Conservation (phyloP, 2,888 invertebrate genomes). For the Cosmorhoe ocellata region DNA sequence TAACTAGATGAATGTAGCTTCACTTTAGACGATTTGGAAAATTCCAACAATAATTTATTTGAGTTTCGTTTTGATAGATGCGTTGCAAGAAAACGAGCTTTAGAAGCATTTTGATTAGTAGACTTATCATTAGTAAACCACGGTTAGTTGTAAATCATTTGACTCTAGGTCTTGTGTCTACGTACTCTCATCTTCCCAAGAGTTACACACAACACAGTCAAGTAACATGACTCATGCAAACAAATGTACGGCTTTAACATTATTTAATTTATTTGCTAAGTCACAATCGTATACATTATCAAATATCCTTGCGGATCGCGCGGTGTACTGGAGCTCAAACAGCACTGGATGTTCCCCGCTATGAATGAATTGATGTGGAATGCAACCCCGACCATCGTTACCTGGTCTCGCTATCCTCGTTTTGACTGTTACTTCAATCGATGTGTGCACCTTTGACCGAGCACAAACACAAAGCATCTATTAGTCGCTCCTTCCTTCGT, state of each 20-base stretch:
- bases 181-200: conserved; percentile 16
- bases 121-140: neutral
- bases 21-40: neutral
- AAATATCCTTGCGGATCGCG: conserved; percentile 70
- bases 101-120: conserved; percentile 2
- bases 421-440: conserved; percentile 52
- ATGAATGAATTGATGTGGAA: conserved; percentile 76
- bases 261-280: conserved; percentile 41
- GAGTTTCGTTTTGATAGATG: neutral
- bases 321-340: conserved; percentile 57
- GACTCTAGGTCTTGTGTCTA: conserved; percentile 20
- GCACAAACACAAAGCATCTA: conserved; percentile 71
- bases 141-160: neutral
- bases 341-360: conserved; percentile 70
- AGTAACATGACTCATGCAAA: conserved; percentile 15
- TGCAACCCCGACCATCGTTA: conserved; percentile 62
- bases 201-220: conserved; percentile 1
- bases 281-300: conserved; percentile 49
- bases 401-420: conserved; percentile 58
- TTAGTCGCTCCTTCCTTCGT: conserved; percentile 81
- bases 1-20: conserved; percentile 1
- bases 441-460: conserved; percentile 74
- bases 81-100: conserved; percentile 1
- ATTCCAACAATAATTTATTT: neutral
- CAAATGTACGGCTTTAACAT: conserved; percentile 37